Percentiles rank a stretch among this genome's conserved stretches.
phyloP scores from a whole-genome alignment of 64 coral and sea anemone genomes.

The Stichodactyla helianthus region DNA sequence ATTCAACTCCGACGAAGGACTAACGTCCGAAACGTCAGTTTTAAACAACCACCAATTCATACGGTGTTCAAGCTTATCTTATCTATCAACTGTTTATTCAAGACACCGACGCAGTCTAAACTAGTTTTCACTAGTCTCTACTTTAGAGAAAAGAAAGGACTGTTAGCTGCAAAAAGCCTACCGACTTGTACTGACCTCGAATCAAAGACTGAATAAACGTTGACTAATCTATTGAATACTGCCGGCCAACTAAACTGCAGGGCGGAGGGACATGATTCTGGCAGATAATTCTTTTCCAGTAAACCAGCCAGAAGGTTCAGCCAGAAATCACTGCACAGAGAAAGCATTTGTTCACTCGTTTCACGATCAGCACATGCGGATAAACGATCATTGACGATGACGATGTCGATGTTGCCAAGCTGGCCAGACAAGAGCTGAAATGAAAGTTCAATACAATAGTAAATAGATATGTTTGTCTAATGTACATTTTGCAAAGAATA shows the following conservation, averaged over 20 bases:
- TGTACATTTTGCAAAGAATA: too few species aligned
- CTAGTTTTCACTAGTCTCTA: too few species aligned
- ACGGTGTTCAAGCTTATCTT: too few species aligned
- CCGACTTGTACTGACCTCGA: slow-evolving; percentile 37
- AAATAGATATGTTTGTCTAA: not conserved
- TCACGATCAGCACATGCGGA: slow-evolving; percentile 56
- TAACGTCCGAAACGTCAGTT: too few species aligned
- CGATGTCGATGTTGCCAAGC: slow-evolving; percentile 73
- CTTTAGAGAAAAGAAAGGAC: too few species aligned
- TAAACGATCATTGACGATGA: slow-evolving; percentile 74
- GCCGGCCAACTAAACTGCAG: slow-evolving; percentile 96
- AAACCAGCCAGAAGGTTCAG: slow-evolving; percentile 67
- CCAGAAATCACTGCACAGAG: slow-evolving; percentile 81
- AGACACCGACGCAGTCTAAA: too few species aligned
- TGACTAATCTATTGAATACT: slow-evolving; percentile 79
- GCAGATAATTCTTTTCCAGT: slow-evolving; percentile 77
- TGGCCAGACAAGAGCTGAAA: slow-evolving; percentile 71
- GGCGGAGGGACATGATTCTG: slow-evolving; percentile 69
- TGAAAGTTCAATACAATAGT: not conserved
- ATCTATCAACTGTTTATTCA: too few species aligned
- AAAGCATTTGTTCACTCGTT: slow-evolving; percentile 60
- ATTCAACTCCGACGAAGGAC: too few species aligned
- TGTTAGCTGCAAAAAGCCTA: not conserved
- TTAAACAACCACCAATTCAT: too few species aligned
- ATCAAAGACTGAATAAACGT: slow-evolving; percentile 90